Evolutionary conservation across 2,888 invertebrate genomes (phyloP).

Genomic region (Leucophenga montana): DNA sequence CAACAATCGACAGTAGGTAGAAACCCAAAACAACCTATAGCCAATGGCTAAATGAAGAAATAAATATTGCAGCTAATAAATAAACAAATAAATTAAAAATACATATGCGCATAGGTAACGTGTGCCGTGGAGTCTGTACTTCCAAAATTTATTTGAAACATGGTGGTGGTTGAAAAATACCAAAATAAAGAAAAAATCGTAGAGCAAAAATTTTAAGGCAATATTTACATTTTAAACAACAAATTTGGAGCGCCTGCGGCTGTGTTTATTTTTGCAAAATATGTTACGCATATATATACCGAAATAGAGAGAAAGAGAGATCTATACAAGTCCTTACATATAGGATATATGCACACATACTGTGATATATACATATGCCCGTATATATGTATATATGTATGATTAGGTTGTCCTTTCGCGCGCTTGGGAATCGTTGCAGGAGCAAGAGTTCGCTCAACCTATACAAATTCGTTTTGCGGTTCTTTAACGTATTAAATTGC

Average conservation of each 20-base stretch:
- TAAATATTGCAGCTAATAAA: conserved; percentile 65
- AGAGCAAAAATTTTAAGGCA: conserved; percentile 19
- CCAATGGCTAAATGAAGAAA: conserved; percentile 48
- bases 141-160: conserved; percentile 38
- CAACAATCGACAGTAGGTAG: background rate
- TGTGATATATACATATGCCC: conserved; percentile 1
- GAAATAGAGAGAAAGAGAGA: conserved; percentile 33
- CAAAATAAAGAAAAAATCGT: conserved; percentile 24
- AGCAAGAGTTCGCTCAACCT: conserved; percentile 15
- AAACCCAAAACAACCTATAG: conserved; percentile 29
- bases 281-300: conserved; percentile 61
- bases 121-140: background rate
- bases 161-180: conserved; percentile 8
- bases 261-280: conserved; percentile 64
- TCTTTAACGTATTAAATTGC: conserved; percentile 61
- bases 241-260: conserved; percentile 49
- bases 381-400: conserved; percentile 15
- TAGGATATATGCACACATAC: too few species aligned
- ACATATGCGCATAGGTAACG: conserved; percentile 46
- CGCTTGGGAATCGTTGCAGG: conserved; percentile 6
- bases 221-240: conserved; percentile 36
- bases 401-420: conserved; percentile 15
- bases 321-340: conserved; percentile 29
- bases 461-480: conserved; percentile 52
- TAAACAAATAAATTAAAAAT: conserved; percentile 66